These are phyloP conservation scores for Gastrophysa polygoni DNA, from an alignment of 2,888 invertebrate genomes.

Conservation along the genomic window DNA sequence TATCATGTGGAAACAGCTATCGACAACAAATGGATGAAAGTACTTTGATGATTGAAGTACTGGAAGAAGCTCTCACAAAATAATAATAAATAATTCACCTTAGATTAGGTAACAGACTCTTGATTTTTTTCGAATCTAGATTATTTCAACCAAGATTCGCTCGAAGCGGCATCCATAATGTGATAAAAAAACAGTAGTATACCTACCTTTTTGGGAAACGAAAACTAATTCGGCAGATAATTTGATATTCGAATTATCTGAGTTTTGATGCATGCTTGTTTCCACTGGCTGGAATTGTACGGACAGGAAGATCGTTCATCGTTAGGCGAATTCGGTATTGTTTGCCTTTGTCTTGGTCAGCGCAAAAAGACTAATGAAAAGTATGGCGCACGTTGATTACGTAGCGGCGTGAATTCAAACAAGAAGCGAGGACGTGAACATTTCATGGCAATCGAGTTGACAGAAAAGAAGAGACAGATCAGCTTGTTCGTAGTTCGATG, in stretches of 20 bases:
- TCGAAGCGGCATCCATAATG: no score
- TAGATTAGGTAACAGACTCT: no score
- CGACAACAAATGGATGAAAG: no score
- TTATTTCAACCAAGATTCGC: no score
- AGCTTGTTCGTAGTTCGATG: conserved; percentile 2
- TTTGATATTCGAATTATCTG: no score
- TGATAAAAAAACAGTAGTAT: no score
- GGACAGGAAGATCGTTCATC: conserved; percentile 5
- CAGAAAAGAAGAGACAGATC: conserved; percentile 1
- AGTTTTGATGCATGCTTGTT: background rate
- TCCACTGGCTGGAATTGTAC: background rate
- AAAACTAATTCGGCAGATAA: no score
- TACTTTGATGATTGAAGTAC: no score
- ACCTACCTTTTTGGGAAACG: no score
- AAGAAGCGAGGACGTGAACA: conserved; percentile 9
- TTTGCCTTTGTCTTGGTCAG: conserved; percentile 11
- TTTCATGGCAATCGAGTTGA: conserved; percentile 11
- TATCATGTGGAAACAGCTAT: background rate
- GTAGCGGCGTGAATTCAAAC: conserved; percentile 2
- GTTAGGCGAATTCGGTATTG: conserved; percentile 10
- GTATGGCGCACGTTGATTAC: conserved; percentile 13
- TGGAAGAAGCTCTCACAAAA: no score
- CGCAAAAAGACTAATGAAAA: conserved; percentile 12
- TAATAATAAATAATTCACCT: no score
- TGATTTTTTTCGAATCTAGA: no score